Percentiles rank a stretch among this genome's conserved stretches.
Evolutionary conservation across 2,113 vertebrate genomes (phyloP).

Genomic region (Pao palembangensis): DNA sequence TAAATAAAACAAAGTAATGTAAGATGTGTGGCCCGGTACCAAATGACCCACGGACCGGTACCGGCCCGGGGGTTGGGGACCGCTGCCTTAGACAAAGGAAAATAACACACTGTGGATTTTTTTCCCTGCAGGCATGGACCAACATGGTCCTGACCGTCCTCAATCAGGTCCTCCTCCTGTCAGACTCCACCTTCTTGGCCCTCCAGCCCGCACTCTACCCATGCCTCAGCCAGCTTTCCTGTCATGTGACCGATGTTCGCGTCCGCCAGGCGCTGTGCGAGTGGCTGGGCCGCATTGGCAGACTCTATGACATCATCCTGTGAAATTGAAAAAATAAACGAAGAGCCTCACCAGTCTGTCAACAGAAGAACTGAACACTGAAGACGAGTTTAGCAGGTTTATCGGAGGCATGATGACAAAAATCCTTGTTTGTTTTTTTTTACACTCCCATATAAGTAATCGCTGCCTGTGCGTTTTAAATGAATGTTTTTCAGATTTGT

Average conservation of each 20-base stretch:
- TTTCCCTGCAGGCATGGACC: slow-evolving; percentile 85
- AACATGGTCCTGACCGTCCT: slow-evolving; percentile 96
- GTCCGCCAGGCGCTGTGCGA: slow-evolving; percentile 92
- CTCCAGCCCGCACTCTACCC: slow-evolving; percentile 93
- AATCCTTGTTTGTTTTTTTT: no score
- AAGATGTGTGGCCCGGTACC: no score
- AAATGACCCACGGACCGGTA: no score
- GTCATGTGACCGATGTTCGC: slow-evolving; percentile 87
- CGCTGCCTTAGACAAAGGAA: no score
- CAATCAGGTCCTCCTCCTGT: slow-evolving; percentile 89
- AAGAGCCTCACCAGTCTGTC: background rate
- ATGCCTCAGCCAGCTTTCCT: slow-evolving; percentile 93
- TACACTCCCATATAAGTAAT: no score
- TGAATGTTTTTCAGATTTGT: no score
- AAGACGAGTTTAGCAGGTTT: no score
- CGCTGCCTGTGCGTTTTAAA: no score
- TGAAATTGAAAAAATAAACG: slow-evolving; percentile 32
- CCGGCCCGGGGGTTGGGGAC: no score
- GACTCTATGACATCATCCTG: slow-evolving; percentile 88
- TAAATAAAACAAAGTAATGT: no score
- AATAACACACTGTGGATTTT: background rate
- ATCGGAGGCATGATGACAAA: no score
- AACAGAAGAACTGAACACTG: background rate
- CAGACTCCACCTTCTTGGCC: slow-evolving; percentile 86
- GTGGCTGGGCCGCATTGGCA: slow-evolving; percentile 90